Evolutionary conservation across 2,888 invertebrate species (phyloP).

Genomic region (Ophion ellenae): DNA sequence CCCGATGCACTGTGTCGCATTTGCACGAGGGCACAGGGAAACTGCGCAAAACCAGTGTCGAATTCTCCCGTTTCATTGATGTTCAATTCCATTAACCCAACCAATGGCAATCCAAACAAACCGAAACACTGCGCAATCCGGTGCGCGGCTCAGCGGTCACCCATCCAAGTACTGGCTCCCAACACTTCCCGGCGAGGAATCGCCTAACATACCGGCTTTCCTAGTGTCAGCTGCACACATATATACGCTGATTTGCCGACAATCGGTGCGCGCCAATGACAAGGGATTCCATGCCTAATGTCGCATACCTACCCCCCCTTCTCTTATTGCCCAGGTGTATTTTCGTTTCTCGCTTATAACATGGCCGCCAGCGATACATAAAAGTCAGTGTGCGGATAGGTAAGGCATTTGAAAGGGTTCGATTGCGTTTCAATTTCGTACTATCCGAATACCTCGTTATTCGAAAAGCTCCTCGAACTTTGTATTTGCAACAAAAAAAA

Average conservation of each 20-base stretch:
- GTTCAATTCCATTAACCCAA: not conserved
- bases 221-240: not conserved
- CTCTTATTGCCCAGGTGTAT: conserved; percentile 58
- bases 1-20: not conserved
- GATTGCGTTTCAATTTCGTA: conserved; percentile 44
- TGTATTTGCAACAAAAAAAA: not conserved
- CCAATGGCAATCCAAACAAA: not conserved
- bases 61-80: not conserved
- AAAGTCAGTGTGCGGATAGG: conserved; percentile 56
- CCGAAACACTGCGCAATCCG: not conserved
- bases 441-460: not conserved
- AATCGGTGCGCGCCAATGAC: conserved; percentile 48
- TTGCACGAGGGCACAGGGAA: not conserved
- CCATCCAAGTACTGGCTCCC: not conserved
- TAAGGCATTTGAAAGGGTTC: conserved; percentile 49
- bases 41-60: not conserved
- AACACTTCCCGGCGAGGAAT: not conserved
- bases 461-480: not conserved
- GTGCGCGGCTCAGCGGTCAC: not conserved
- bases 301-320: conserved; percentile 49
- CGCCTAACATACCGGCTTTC: not conserved
- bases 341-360: conserved; percentile 65
- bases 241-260: conserved; percentile 37
- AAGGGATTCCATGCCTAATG: conserved; percentile 56
- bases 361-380: conserved; percentile 62